Conservation (phyloP, 1,140 invertebrate genomes). For the Holotrichia oblita region DNA sequence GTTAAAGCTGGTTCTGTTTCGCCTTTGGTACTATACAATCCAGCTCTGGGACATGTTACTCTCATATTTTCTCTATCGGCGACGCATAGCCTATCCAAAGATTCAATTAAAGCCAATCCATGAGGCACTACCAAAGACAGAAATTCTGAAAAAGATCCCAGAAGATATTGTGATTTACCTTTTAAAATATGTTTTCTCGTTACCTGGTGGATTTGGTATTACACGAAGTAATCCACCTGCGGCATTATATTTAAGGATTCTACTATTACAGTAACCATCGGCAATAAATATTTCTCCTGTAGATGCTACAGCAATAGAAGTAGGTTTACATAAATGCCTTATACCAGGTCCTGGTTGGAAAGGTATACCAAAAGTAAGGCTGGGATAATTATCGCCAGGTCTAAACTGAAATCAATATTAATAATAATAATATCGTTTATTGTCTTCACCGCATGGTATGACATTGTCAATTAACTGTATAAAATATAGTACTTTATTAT, state of each 20-base stretch:
- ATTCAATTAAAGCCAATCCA: slow-evolving; percentile 84
- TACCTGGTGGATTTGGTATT: slow-evolving; percentile 71
- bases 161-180: not conserved
- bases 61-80: slow-evolving; percentile 95
- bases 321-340: slow-evolving; percentile 91
- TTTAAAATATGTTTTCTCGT: slow-evolving; percentile 2
- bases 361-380: slow-evolving; percentile 80
- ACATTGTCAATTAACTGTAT: too few species aligned
- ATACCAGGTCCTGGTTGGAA: slow-evolving; percentile 84
- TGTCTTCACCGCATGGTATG: too few species aligned
- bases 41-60: slow-evolving; percentile 80
- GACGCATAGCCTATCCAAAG: slow-evolving; percentile 85
- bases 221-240: slow-evolving; percentile 74
- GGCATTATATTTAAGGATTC: slow-evolving; percentile 85
- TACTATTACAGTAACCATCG: slow-evolving; percentile 94
- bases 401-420: slow-evolving; percentile 77
- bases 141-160: slow-evolving; percentile 63
- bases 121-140: slow-evolving; percentile 80
- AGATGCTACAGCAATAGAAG: slow-evolving; percentile 86
- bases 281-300: slow-evolving; percentile 93
- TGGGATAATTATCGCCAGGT: slow-evolving; percentile 72
- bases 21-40: slow-evolving; percentile 66
- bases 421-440: too few species aligned
- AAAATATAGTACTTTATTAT: too few species aligned
- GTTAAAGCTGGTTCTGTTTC: slow-evolving; percentile 69